Percentiles rank a stretch among this genome's conserved stretches.
These are phyloP conservation scores for Podocnemis expansa DNA, from an alignment of 2,113 vertebrate genomes.

Conservation along the genomic window DNA sequence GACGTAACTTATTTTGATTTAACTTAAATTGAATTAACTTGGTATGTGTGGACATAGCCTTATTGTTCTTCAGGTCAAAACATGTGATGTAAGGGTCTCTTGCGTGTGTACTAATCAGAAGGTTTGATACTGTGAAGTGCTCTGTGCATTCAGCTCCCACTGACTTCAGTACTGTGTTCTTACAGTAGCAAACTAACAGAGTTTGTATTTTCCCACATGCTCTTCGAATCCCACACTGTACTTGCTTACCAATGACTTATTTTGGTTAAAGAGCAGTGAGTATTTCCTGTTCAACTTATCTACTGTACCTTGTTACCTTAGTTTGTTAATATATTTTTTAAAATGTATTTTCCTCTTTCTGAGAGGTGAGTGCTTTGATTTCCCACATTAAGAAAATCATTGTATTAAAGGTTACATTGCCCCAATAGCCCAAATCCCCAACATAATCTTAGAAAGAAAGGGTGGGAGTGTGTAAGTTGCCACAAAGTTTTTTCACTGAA, in stretches of 20 bases:
- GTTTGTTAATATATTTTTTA: neutral
- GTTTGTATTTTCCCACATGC: fast-evolving
- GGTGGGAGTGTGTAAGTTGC: conserved; percentile 66
- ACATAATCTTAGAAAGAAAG: conserved; percentile 69
- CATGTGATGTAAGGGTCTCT: neutral
- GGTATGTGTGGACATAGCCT: too few relatives aligned
- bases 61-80: neutral
- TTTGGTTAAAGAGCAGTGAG: neutral
- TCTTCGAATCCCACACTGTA: neutral
- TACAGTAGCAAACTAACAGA: fast-evolving
- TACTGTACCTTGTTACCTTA: neutral
- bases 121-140: neutral
- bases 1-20: neutral
- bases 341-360: neutral
- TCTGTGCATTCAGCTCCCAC: neutral
- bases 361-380: neutral
- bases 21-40: too few relatives aligned
- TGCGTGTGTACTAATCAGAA: fast-evolving
- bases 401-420: conserved; percentile 67
- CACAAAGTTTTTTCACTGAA: conserved; percentile 74
- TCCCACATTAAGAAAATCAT: conserved; percentile 40
- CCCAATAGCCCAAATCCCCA: conserved; percentile 70
- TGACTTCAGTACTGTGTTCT: neutral
- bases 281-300: neutral
- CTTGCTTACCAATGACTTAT: neutral